Evolutionary conservation across 2,888 invertebrate species (phyloP), one percentile per base, ranked within the genome.

Genomic region (Leptinotarsa tumamoca): DNA sequence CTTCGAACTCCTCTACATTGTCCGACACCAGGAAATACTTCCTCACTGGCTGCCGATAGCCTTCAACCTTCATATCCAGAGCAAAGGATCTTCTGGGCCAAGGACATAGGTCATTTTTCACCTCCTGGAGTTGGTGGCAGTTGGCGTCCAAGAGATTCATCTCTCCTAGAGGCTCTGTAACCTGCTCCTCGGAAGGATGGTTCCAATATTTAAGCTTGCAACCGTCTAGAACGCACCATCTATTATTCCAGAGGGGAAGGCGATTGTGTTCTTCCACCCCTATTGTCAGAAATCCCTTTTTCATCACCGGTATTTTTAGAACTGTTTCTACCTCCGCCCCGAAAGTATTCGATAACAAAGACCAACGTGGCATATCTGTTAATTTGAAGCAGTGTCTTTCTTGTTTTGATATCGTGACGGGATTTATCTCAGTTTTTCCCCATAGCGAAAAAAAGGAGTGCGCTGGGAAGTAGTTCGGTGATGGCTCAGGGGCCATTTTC

Each of bases 201-300:
- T 76, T 76, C 78, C 78, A 79, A 56, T 79, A 79, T 50, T 74
- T 79, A 3, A 74, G 49, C 21, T 27, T 10, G 52, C n/a, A 66
- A 4, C 74, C 78, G 23, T 79, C 69, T 21, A 79, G 67, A 10
- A 58, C 50, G 23, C 79, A 79, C 79, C 79, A 79, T 51, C 73
- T 69, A 58, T 72, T 67, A 43, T 71, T 78, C 78, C 79, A 79
- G 61, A 78, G n/a, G 13, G 74, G 67, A 51, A 66, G 49, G 7
- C 73, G 71, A 23, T 72, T 74, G 15, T 51, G 58, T 15, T 76
- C 76, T 15, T 76, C 73, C 4, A 56, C 14, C 1, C 75, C 75
- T 7, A 78, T 23, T 13, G 73, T 78, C 15, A 78, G 61, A 18
- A 78, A 75, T 49, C 78, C 78, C 2, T 18, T 21, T 33, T 67